Conservation (phyloP, 2,797 vertebrate genomes). For the Semotilus atromaculatus region DNA sequence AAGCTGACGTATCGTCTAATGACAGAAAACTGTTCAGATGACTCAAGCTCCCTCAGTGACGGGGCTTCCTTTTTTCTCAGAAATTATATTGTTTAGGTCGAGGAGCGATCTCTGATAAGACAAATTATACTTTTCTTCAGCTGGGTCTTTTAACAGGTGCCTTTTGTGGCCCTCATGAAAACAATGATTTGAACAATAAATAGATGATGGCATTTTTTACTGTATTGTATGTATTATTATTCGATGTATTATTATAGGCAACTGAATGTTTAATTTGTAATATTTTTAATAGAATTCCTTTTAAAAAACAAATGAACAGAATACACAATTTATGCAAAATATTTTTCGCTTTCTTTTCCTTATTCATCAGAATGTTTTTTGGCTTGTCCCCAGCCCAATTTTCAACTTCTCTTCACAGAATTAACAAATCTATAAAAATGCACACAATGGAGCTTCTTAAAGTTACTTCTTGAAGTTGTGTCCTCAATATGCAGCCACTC, state of each 20-base stretch:
- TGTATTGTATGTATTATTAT: no score
- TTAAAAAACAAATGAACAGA: neutral
- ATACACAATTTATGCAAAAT: neutral
- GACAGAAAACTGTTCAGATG: conserved; percentile 31
- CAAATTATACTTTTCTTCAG: neutral
- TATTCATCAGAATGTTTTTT: neutral
- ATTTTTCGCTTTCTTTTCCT: neutral
- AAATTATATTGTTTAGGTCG: neutral
- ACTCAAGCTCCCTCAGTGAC: neutral
- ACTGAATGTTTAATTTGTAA: neutral
- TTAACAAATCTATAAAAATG: neutral
- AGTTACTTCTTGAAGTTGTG: neutral
- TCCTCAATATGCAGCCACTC: neutral
- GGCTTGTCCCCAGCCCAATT: neutral
- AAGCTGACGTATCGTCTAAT: conserved; percentile 39
- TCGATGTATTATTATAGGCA: neutral
- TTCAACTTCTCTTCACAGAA: neutral
- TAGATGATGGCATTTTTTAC: neutral
- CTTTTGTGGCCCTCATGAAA: neutral
- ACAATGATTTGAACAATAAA: neutral
- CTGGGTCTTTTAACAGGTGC: neutral
- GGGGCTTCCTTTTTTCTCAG: conserved; percentile 2
- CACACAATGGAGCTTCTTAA: neutral
- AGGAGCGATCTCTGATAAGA: neutral
- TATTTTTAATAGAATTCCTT: no score